Conservation (phyloP, 2,888 invertebrate species). For the Ferrisia virgata region DNA sequence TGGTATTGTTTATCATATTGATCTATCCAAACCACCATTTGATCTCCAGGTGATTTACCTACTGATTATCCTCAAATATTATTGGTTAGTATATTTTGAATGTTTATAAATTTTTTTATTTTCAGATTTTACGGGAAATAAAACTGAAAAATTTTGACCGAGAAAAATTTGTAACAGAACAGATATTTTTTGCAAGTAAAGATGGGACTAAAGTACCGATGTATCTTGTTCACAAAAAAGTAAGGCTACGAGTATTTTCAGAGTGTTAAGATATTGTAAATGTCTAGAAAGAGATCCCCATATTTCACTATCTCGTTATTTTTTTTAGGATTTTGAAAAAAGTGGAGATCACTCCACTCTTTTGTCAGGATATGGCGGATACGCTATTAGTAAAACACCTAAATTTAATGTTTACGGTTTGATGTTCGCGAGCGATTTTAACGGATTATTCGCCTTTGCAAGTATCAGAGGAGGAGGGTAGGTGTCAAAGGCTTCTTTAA, state of each 20-base stretch:
- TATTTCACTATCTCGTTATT: not conserved
- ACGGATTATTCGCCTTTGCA: not conserved
- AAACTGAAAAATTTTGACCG: not conserved
- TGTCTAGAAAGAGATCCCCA: not conserved
- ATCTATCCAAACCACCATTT: constrained; percentile 53
- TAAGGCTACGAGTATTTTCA: not conserved
- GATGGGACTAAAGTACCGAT: not conserved
- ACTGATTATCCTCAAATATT: not conserved
- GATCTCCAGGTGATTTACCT: not conserved
- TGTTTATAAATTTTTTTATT: not conserved
- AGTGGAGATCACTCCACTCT: no score
- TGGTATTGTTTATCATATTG: constrained; percentile 71
- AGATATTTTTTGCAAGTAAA: not conserved
- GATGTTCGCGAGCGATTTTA: constrained; percentile 50
- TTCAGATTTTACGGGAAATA: not conserved
- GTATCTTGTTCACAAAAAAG: not conserved
- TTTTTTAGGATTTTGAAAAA: no score
- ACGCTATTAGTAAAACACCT: constrained; percentile 55
- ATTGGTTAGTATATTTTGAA: not conserved
- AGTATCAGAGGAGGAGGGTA: not conserved
- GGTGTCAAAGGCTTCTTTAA: not conserved
- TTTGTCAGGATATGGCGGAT: not conserved
- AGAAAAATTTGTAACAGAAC: not conserved
- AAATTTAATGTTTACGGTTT: constrained; percentile 63
- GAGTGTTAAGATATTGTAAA: no score